Conservation (phyloP, 2,113 vertebrate species). For the Paramisgurnus dabryanus region DNA sequence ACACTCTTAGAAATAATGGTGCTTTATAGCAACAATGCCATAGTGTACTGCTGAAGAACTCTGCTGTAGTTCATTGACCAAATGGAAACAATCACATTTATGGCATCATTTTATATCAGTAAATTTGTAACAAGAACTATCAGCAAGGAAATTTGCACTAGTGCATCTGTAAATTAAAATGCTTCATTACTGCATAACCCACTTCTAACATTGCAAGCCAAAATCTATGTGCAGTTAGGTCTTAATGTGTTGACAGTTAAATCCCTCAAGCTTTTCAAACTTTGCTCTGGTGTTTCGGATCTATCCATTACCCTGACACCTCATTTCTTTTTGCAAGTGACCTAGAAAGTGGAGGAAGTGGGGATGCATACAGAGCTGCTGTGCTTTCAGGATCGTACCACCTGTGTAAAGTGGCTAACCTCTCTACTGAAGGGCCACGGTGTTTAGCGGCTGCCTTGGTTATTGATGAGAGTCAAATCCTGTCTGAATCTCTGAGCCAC, state of each 20-base stretch:
- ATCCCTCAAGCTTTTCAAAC: constrained; percentile 61
- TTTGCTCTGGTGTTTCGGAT: constrained; percentile 68
- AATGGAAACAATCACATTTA: neutral
- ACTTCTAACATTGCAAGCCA: constrained; percentile 58
- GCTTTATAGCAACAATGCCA: too few relatives aligned
- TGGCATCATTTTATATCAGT: neutral
- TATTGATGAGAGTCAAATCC: constrained; percentile 41
- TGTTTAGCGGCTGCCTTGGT: constrained; percentile 40
- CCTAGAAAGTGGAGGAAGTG: constrained; percentile 63
- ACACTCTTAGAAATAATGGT: too few relatives aligned
- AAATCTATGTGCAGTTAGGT: constrained; percentile 63
- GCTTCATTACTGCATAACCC: constrained; percentile 60
- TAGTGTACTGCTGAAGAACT: too few relatives aligned
- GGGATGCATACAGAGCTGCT: constrained; percentile 36
- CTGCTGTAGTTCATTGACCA: neutral
- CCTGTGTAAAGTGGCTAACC: constrained; percentile 27
- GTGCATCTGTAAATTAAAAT: constrained; percentile 31
- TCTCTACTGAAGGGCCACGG: constrained; percentile 10
- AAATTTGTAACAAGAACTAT: neutral
- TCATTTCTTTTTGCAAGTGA: constrained; percentile 63
- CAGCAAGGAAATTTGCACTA: neutral
- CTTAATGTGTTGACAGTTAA: constrained; percentile 56
- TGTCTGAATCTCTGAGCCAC: constrained; percentile 30
- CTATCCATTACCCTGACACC: constrained; percentile 69
- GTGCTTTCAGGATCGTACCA: constrained; percentile 17